Conservation (phyloP, 2,797 vertebrate species). For the Coccyzus lansbergi region DNA sequence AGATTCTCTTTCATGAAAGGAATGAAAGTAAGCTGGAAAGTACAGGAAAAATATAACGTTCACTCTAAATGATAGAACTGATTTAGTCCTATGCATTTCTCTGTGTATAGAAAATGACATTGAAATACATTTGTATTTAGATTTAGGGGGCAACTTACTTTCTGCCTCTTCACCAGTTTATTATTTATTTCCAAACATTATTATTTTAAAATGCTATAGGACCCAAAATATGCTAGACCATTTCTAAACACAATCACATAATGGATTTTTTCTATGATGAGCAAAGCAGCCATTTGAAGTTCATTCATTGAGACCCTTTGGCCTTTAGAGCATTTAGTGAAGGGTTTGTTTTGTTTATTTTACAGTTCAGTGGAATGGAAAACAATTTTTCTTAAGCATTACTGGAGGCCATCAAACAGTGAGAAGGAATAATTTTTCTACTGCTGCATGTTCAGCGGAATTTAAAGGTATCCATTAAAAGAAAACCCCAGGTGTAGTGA, state of each 20-base stretch:
- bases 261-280: slow-evolving; percentile 69
- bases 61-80: slow-evolving; percentile 46
- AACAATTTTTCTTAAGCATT: slow-evolving; percentile 74
- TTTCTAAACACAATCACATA: slow-evolving; percentile 64
- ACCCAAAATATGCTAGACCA: slow-evolving; percentile 48
- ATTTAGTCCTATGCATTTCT: slow-evolving; percentile 50
- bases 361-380: slow-evolving; percentile 75
- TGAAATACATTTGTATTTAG: slow-evolving; percentile 62
- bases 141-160: slow-evolving; percentile 53
- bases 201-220: slow-evolving; percentile 64
- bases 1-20: slow-evolving; percentile 66
- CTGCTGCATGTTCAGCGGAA: slow-evolving; percentile 55
- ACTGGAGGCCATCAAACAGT: slow-evolving; percentile 55
- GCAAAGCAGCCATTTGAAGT: slow-evolving; percentile 68
- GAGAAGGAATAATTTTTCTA: slow-evolving; percentile 63
- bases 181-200: slow-evolving; percentile 66
- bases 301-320: slow-evolving; percentile 70
- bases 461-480: slow-evolving; percentile 62
- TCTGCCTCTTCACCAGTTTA: slow-evolving; percentile 49
- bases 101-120: slow-evolving; percentile 58
- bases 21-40: slow-evolving; percentile 65
- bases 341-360: slow-evolving; percentile 77
- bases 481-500: not conserved
- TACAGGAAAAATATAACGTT: slow-evolving; percentile 47
- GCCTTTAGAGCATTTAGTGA: slow-evolving; percentile 73